phyloP scores from a whole-genome alignment of 1,140 invertebrate genomes.

The Pseudomyrmex sp. region DNA sequence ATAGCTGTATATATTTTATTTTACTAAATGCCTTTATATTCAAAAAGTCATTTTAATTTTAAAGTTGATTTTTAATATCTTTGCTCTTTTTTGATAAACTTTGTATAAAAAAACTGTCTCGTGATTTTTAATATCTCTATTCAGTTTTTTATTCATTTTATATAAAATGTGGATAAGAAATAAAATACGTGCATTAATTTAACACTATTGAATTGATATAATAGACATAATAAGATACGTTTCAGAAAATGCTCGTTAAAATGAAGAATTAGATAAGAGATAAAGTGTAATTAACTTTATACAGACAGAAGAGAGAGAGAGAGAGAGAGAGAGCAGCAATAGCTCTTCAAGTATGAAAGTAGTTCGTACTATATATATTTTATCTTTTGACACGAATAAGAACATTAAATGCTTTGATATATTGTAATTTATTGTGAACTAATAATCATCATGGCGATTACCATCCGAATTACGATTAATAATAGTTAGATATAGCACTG shows the following conservation, averaged over 20 bases:
- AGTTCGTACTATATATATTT: slow-evolving; percentile 12
- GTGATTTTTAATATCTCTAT: no score
- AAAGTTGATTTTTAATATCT: no score
- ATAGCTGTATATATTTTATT: no score
- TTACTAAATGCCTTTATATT: no score
- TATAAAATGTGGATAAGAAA: not conserved
- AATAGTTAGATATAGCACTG: not conserved
- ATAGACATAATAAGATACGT: not conserved
- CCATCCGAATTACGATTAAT: slow-evolving; percentile 32
- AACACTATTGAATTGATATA: not conserved
- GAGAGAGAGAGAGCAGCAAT: not conserved
- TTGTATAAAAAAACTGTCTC: no score
- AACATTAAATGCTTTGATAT: slow-evolving; percentile 1
- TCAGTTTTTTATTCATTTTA: no score
- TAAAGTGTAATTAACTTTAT: slow-evolving; percentile 10
- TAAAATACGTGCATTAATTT: not conserved
- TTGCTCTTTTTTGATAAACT: no score
- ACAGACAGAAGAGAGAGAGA: not conserved
- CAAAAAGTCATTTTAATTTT: no score
- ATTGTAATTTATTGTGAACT: slow-evolving; percentile 4
- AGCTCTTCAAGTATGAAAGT: not conserved
- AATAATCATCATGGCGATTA: slow-evolving; percentile 1
- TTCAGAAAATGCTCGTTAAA: slow-evolving; percentile 16
- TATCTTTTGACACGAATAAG: not conserved
- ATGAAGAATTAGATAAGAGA: not conserved